Conservation (phyloP, 2,797 vertebrate species). For the Avahi laniger region DNA sequence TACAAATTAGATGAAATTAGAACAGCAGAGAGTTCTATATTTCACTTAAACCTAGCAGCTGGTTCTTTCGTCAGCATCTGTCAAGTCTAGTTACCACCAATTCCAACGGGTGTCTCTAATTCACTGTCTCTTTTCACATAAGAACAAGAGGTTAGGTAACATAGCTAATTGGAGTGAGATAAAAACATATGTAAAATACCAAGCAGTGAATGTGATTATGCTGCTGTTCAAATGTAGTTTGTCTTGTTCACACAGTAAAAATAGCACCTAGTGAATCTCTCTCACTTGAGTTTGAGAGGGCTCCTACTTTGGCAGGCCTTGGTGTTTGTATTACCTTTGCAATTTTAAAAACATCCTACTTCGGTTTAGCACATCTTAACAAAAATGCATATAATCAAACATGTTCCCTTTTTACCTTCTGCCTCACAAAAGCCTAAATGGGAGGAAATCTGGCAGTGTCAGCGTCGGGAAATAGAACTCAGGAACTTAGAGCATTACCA, state of each 20-base stretch:
- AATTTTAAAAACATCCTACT: neutral
- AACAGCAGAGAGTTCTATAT: neutral
- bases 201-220: neutral
- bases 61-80: neutral
- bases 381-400: neutral
- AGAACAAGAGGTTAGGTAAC: constrained; percentile 37
- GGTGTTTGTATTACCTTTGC: neutral
- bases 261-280: neutral
- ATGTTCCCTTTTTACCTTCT: neutral
- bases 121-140: constrained; percentile 16
- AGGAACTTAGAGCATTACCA: neutral
- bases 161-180: neutral
- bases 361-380: neutral
- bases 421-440: neutral
- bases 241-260: neutral
- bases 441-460: neutral
- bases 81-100: neutral
- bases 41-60: constrained; percentile 17
- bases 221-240: neutral
- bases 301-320: neutral
- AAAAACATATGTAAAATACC: constrained; percentile 5
- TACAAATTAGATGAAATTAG: neutral
- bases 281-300: neutral
- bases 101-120: neutral
- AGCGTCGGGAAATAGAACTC: neutral